A percentile compares a stretch with the other conserved stretches of the same genome.
Evolutionary conservation across 2,888 invertebrate genomes (phyloP).

Genomic region (Blastobasis adustella): DNA sequence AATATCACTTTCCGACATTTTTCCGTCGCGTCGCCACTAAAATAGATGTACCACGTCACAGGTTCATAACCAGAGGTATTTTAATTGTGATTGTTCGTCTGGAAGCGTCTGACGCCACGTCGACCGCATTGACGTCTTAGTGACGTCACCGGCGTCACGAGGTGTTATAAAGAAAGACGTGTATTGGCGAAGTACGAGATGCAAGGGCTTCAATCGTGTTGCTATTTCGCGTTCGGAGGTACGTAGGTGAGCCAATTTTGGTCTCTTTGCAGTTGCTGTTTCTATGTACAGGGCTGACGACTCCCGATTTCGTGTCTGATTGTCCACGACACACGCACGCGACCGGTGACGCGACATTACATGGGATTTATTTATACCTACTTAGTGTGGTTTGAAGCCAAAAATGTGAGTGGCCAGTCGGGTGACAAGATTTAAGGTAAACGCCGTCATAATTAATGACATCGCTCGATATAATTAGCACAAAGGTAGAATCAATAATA

Average conservation of each 20-base stretch:
- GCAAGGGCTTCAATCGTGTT: conserved; percentile 20
- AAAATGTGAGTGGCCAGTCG: background rate
- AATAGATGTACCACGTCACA: conserved; percentile 17
- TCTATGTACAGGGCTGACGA: conserved; percentile 18
- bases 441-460: conserved; percentile 10
- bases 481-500: conserved; percentile 11
- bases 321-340: background rate
- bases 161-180: conserved; percentile 7
- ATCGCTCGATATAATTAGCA: conserved; percentile 20
- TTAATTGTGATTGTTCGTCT: conserved; percentile 17
- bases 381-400: background rate
- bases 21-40: conserved; percentile 11
- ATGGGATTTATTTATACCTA: too few species aligned
- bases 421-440: conserved; percentile 5
- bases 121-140: conserved; percentile 19
- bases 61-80: conserved; percentile 4
- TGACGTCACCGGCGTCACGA: conserved; percentile 21
- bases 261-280: conserved; percentile 20
- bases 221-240: conserved; percentile 25
- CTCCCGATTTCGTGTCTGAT: conserved; percentile 8
- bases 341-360: background rate
- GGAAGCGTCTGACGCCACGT: conserved; percentile 18
- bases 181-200: conserved; percentile 4
- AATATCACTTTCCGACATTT: conserved; percentile 10
- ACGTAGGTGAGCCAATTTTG: conserved; percentile 22